Conservation (phyloP, 2,113 vertebrate genomes). For the Cavia aperea region DNA sequence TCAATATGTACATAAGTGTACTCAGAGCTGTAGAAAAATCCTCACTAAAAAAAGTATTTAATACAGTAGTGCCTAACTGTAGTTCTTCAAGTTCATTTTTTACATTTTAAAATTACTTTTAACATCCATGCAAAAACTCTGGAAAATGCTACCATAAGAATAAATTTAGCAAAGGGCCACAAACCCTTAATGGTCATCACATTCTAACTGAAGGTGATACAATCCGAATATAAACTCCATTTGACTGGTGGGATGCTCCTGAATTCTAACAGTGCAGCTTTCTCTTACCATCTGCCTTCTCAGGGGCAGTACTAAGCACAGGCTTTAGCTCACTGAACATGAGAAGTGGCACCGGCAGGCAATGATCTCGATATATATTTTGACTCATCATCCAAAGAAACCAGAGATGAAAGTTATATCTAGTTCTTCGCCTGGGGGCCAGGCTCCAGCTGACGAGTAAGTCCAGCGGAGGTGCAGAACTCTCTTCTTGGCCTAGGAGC, state of each 20-base stretch:
- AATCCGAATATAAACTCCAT: background rate
- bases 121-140: background rate
- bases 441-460: too few relatives aligned
- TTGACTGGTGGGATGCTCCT: background rate
- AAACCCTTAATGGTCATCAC: background rate
- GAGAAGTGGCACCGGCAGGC: background rate
- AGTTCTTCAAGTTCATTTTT: background rate
- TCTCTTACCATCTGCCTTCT: slow-evolving; percentile 14
- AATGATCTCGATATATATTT: slow-evolving; percentile 18
- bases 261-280: background rate
- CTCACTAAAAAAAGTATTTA: background rate
- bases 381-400: slow-evolving; percentile 27
- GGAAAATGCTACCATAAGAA: background rate
- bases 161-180: background rate
- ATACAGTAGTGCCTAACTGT: background rate
- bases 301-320: background rate
- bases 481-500: too few relatives aligned
- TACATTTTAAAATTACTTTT: background rate
- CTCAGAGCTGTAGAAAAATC: background rate
- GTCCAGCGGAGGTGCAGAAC: too few relatives aligned
- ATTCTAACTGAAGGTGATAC: background rate
- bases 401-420: slow-evolving; percentile 65
- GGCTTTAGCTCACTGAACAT: slow-evolving; percentile 6
- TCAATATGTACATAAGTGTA: background rate
- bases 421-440: slow-evolving; percentile 19